phyloP scores from a whole-genome alignment of 2,888 invertebrate species.

The Eudemis profundana region DNA sequence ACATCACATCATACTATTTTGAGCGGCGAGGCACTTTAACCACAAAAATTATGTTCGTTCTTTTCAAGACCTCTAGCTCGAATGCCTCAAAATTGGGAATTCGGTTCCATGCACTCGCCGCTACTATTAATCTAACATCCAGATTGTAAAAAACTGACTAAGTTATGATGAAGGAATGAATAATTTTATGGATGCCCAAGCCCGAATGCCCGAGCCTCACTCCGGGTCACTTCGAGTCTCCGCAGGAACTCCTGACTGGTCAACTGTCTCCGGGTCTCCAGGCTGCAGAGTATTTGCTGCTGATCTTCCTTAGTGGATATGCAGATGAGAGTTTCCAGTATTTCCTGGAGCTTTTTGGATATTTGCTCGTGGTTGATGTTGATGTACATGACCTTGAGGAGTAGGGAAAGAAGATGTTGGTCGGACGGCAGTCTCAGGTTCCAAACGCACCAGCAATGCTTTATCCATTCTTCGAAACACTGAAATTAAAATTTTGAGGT shows the following conservation, averaged over 20 bases:
- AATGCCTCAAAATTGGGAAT: too few relatives aligned
- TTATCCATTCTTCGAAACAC: slow-evolving; percentile 72
- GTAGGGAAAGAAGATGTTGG: slow-evolving; percentile 62
- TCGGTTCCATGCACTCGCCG: too few relatives aligned
- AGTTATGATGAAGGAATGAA: too few relatives aligned
- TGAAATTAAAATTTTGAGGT: slow-evolving; percentile 53
- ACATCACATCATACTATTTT: too few relatives aligned
- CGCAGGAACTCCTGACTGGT: slow-evolving; percentile 55
- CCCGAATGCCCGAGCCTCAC: slow-evolving; percentile 42
- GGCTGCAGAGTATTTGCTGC: slow-evolving; percentile 47
- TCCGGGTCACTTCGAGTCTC: slow-evolving; percentile 61
- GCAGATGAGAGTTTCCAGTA: slow-evolving; percentile 63
- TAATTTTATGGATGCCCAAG: background rate
- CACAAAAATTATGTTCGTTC: too few relatives aligned
- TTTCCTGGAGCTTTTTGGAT: slow-evolving; percentile 57
- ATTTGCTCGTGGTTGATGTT: slow-evolving; percentile 57
- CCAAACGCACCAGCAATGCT: slow-evolving; percentile 75
- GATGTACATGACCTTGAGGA: slow-evolving; percentile 69
- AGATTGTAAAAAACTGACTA: too few relatives aligned
- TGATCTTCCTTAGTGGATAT: slow-evolving; percentile 42
- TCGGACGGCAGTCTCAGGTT: slow-evolving; percentile 57
- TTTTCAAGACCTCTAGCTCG: too few relatives aligned
- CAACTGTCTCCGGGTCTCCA: slow-evolving; percentile 51
- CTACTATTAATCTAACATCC: too few relatives aligned
- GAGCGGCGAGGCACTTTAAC: too few relatives aligned